A percentile compares a stretch with the other conserved stretches of the same genome.
phyloP scores from a whole-genome alignment of 2,113 vertebrate species.

The Sturnus vulgaris region DNA sequence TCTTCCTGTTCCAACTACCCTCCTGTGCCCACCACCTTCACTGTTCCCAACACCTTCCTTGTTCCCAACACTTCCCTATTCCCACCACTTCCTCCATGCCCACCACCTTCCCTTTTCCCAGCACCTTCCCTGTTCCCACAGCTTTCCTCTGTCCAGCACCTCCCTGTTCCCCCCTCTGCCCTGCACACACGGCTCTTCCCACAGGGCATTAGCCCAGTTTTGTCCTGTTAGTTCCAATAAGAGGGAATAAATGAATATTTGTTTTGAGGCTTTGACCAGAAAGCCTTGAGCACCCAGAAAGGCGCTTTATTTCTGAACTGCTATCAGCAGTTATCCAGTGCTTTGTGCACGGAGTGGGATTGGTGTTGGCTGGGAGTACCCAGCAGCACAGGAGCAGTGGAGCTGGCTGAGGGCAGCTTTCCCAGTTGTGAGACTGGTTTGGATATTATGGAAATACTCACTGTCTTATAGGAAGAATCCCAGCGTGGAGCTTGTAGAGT shows the following conservation, averaged over 20 bases:
- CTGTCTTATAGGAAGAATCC: not conserved
- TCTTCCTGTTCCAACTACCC: not conserved
- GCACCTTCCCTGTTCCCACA: not conserved
- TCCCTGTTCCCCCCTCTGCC: not conserved
- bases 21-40: too few relatives aligned
- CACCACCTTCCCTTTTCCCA: too few relatives aligned
- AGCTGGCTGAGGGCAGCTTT: not conserved
- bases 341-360: not conserved
- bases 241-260: not conserved
- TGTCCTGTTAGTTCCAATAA: not conserved
- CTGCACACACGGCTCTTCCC: not conserved
- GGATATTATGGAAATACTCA: not conserved
- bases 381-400: not conserved
- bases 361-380: not conserved
- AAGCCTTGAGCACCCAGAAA: not conserved
- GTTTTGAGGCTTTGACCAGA: not conserved
- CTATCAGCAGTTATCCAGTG: not conserved
- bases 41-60: too few relatives aligned
- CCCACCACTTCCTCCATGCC: not conserved
- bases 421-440: not conserved
- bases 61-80: not conserved
- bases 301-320: not conserved
- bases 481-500: not conserved
- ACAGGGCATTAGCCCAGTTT: not conserved
- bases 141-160: too few relatives aligned